A percentile compares a stretch with the other conserved stretches of the same genome.
Evolutionary conservation across 2,888 invertebrate species (phyloP).

Genomic region (Oithona nana): DNA sequence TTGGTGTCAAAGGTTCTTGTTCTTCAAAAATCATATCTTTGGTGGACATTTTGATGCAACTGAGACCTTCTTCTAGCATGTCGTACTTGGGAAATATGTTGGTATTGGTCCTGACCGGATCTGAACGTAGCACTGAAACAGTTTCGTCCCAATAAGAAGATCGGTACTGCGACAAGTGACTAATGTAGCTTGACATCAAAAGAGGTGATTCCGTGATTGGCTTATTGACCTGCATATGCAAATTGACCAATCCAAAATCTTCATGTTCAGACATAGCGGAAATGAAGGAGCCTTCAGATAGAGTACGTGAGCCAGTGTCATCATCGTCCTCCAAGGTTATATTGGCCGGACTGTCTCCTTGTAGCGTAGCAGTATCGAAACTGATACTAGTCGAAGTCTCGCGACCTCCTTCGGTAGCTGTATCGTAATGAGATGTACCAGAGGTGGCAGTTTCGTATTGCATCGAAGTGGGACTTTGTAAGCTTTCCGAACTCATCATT

Average conservation of each 20-base stretch:
- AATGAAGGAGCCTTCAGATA: constrained; percentile 33
- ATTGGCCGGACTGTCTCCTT: constrained; percentile 16
- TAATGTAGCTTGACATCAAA: constrained; percentile 81
- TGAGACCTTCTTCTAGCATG: constrained; percentile 43
- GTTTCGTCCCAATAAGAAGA: constrained; percentile 37
- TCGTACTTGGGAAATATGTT: constrained; percentile 46
- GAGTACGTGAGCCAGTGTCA: constrained; percentile 22
- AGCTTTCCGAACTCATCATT: background rate
- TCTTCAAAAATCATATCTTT: background rate
- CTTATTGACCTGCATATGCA: constrained; percentile 79
- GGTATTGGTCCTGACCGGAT: constrained; percentile 8
- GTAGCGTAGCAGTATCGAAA: constrained; percentile 17
- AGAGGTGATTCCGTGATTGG: constrained; percentile 84
- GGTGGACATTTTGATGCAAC: constrained; percentile 42
- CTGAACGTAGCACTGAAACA: background rate
- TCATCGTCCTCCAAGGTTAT: constrained; percentile 5
- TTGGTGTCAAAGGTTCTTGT: constrained; percentile 33
- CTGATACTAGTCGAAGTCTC: background rate
- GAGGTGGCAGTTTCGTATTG: constrained; percentile 7
- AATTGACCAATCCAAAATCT: constrained; percentile 71
- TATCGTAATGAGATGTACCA: background rate
- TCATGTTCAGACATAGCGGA: constrained; percentile 83
- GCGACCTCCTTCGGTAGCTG: background rate
- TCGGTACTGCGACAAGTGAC: constrained; percentile 61
- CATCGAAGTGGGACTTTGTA: constrained; percentile 6